Conservation (phyloP, 2,888 invertebrate genomes). For the Druceiella hillmani region DNA sequence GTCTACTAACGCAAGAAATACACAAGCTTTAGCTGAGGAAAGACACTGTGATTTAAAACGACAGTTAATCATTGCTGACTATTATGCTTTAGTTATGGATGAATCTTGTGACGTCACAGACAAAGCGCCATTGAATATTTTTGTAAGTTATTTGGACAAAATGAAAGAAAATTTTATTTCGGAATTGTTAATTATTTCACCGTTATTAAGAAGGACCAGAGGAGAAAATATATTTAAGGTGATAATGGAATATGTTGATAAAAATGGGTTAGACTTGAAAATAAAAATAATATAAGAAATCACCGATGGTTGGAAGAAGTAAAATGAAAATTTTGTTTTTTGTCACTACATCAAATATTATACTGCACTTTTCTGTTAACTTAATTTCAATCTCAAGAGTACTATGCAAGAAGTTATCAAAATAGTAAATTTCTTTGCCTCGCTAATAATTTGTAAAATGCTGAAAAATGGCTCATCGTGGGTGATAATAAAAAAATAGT, state of each 20-base stretch:
- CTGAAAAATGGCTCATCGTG: too few species aligned
- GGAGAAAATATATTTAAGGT: conserved; percentile 10
- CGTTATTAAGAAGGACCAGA: conserved; percentile 21
- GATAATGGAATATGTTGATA: conserved; percentile 16
- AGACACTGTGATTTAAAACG: conserved; percentile 19
- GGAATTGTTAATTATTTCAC: conserved; percentile 16
- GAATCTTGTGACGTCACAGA: conserved; percentile 22
- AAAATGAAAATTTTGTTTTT: conserved; percentile 16
- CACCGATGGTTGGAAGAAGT: conserved; percentile 12
- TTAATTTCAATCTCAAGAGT: too few species aligned
- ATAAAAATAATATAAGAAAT: conserved; percentile 15
- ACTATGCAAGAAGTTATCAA: conserved; percentile 18
- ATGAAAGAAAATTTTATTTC: conserved; percentile 22
- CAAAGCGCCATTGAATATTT: conserved; percentile 21
- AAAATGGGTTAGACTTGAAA: too few species aligned
- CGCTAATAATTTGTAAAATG: too few species aligned
- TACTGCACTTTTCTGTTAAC: conserved; percentile 19
- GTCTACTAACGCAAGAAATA: too few species aligned
- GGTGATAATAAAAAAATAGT: too few species aligned
- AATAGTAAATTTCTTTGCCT: conserved; percentile 18
- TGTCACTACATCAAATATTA: conserved; percentile 18
- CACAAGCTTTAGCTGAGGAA: too few species aligned
- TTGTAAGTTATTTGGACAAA: conserved; percentile 22
- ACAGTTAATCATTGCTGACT: conserved; percentile 18
- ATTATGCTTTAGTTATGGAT: conserved; percentile 21